These are phyloP conservation scores for Eristalis tenax DNA, from an alignment of 2,888 invertebrate species.

Conservation along the genomic window DNA sequence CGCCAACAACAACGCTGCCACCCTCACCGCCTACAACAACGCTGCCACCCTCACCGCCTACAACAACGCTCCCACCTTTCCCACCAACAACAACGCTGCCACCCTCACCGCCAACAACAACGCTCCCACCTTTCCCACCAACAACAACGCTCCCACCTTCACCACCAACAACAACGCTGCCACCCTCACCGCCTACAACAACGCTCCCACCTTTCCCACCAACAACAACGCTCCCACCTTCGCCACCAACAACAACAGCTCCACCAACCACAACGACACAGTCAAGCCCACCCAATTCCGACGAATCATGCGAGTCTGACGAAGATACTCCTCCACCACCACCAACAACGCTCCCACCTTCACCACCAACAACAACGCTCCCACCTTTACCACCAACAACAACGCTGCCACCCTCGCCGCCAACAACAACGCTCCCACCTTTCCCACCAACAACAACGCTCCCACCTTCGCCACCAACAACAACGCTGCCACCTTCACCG, in stretches of 20 bases:
- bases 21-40: neutral
- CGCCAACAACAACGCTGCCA: neutral
- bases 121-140: neutral
- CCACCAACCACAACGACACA: neutral
- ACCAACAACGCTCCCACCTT: neutral
- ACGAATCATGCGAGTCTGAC: no score
- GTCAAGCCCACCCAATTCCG: no score
- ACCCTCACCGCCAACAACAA: neutral
- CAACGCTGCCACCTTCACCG: neutral
- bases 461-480: conserved; percentile 15
- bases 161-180: neutral
- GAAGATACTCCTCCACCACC: neutral
- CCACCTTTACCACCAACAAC: conserved; percentile 6
- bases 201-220: neutral
- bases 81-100: neutral
- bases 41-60: neutral
- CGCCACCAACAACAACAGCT: neutral
- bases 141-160: neutral
- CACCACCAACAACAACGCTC: neutral
- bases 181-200: neutral
- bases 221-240: neutral
- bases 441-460: conserved; percentile 12
- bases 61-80: neutral
- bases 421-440: neutral
- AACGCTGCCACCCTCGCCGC: neutral